Conservation (phyloP, 2,888 invertebrate species). For the Trissonchulus sp. region DNA sequence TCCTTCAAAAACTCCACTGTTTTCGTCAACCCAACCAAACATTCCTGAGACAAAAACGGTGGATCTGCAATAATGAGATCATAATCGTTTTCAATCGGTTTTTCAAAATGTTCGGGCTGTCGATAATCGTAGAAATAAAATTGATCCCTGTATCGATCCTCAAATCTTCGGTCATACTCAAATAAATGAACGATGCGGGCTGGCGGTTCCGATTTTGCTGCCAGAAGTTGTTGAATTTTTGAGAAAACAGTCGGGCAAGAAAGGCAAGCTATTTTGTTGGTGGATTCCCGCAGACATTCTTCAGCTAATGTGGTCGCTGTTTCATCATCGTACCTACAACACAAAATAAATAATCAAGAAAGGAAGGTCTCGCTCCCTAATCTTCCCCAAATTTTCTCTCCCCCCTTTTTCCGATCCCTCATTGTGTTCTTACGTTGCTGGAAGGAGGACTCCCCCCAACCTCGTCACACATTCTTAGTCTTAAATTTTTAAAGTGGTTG, state of each 20-base stretch:
- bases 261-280: constrained; percentile 65
- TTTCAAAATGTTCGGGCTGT: constrained; percentile 64
- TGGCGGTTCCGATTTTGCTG: constrained; percentile 32
- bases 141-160: constrained; percentile 65
- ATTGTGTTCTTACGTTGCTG: too few species aligned
- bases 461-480: too few species aligned
- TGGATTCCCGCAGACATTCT: constrained; percentile 59
- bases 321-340: constrained; percentile 59
- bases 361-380: too few species aligned
- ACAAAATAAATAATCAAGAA: too few species aligned
- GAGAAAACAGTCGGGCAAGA: constrained; percentile 81
- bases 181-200: constrained; percentile 54
- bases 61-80: constrained; percentile 87
- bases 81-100: constrained; percentile 59
- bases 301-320: constrained; percentile 69
- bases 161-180: constrained; percentile 79
- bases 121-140: constrained; percentile 84
- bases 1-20: constrained; percentile 70
- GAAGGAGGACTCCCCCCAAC: too few species aligned
- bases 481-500: too few species aligned
- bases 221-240: constrained; percentile 47
- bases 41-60: constrained; percentile 87
- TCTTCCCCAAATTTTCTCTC: too few species aligned
- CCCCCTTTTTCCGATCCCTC: too few species aligned
- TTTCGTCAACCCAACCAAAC: constrained; percentile 71